Conservation (phyloP, 1,140 invertebrate species). For the Adoxophyes honmai region DNA sequence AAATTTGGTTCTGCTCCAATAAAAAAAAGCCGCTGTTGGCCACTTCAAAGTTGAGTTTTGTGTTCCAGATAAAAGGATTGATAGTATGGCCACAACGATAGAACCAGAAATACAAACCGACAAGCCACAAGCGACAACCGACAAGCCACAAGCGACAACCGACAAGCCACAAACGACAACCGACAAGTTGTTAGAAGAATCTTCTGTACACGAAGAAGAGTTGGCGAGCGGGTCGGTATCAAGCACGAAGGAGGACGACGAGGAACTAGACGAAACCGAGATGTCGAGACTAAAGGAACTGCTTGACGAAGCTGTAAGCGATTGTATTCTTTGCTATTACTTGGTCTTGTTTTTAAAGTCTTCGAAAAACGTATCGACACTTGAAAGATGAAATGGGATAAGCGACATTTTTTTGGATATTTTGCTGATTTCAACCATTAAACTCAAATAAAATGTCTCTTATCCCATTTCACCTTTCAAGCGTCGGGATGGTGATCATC, state of each 20-base stretch:
- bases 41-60: no score
- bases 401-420: no score
- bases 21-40: no score
- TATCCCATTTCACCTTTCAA: no score
- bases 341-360: no score
- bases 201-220: constrained; percentile 31
- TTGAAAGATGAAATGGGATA: no score
- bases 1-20: no score
- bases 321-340: no score
- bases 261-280: constrained; percentile 59
- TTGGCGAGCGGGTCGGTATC: constrained; percentile 35
- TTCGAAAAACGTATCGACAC: no score
- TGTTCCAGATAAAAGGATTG: constrained; percentile 62
- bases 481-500: no score
- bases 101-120: constrained; percentile 38
- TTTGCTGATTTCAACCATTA: no score
- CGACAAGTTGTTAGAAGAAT: constrained; percentile 36
- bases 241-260: constrained; percentile 56
- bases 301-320: constrained; percentile 62
- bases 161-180: constrained; percentile 32
- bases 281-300: constrained; percentile 60
- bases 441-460: no score
- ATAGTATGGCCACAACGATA: constrained; percentile 38
- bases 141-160: constrained; percentile 28
- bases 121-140: constrained; percentile 30